Evolutionary conservation across 2,113 vertebrate genomes (phyloP).

Genomic region (Edolisoma coerulescens): DNA sequence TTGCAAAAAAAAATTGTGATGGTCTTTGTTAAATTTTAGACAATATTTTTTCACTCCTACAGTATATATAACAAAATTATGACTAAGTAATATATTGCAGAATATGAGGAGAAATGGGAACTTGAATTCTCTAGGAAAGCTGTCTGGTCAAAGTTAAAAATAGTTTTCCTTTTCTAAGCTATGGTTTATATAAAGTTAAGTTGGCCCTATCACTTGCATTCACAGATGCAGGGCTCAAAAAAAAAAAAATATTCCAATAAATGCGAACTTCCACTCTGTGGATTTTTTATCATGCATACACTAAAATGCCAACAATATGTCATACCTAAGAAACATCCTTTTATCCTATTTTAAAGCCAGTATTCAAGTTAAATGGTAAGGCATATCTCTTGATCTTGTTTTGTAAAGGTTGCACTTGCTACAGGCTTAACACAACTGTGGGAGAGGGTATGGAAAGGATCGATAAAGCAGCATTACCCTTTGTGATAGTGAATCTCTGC

Average conservation of each 20-base stretch:
- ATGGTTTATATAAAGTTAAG: neutral
- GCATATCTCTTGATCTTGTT: slow-evolving; percentile 72
- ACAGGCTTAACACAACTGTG: slow-evolving; percentile 66
- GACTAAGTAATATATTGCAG: neutral
- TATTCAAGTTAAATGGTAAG: slow-evolving; percentile 69
- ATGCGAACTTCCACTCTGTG: neutral
- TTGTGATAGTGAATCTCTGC: slow-evolving; percentile 68
- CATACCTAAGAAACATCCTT: slow-evolving; percentile 58
- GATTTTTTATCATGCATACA: slow-evolving; percentile 56
- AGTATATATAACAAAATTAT: neutral
- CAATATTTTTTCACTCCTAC: neutral
- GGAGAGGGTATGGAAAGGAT: slow-evolving; percentile 67
- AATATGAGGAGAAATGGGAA: neutral
- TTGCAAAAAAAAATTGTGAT: neutral
- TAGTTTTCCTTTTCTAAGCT: neutral
- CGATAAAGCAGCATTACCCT: slow-evolving; percentile 73
- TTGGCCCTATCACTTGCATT: neutral
- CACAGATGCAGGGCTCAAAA: neutral
- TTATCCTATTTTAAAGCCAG: slow-evolving; percentile 57
- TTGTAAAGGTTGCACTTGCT: slow-evolving; percentile 73
- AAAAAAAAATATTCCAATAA: slow-evolving; percentile 3
- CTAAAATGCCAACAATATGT: slow-evolving; percentile 65
- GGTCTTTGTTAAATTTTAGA: neutral
- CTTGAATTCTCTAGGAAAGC: neutral
- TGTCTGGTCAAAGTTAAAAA: neutral